Evolutionary conservation across 2,888 invertebrate genomes (phyloP), one percentile per base, ranked within the genome.

Genomic region (Leucophenga montana): DNA sequence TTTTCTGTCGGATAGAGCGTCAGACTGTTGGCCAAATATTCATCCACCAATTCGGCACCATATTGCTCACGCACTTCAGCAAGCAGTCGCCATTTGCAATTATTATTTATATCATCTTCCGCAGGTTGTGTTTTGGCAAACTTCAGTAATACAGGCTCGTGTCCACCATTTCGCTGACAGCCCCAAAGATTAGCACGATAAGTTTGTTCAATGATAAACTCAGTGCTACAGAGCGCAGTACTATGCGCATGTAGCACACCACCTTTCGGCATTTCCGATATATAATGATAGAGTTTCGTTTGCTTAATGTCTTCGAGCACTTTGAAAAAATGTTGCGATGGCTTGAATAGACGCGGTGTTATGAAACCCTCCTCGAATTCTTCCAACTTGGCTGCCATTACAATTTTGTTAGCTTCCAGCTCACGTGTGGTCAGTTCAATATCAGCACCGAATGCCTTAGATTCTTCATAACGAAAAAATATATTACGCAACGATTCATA

Each of bases 241-340:
- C 94, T 92, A 80, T 95, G 95, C 0, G 92, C 90, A 84, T 95
- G 95, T 14, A 95, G 86, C 0, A 92, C 91, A 0, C 91, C 93
- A 3, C 94, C 95, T 88, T 95, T 95, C 0, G 95, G 95, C 90
- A 95, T 91, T 54, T 88, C 87, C 72, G 90, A 89, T 18, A 95
- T 91, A 9, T 94, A 90, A 75, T 91, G 87, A 80, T 92, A 95
- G 0, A 95, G 92, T 72, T 91, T 89, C 0, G 94, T 94, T 0
- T 89, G 76, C 6, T 90, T 89, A 56, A 95, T 93, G n/a, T 89
- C 85, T 0, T 90, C 81, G 78, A 91, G 91, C 1, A 92, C 91
- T 1, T 89, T 84, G 80, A 95, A 92, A 78, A 93, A 93, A 83
- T 94, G 94, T 27, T 90, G 89, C 0, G 93, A 91, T 1, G 94